These are phyloP conservation scores for Epinephelus fuscoguttatus DNA, from an alignment of 2,113 vertebrate genomes.

Conservation along the genomic window DNA sequence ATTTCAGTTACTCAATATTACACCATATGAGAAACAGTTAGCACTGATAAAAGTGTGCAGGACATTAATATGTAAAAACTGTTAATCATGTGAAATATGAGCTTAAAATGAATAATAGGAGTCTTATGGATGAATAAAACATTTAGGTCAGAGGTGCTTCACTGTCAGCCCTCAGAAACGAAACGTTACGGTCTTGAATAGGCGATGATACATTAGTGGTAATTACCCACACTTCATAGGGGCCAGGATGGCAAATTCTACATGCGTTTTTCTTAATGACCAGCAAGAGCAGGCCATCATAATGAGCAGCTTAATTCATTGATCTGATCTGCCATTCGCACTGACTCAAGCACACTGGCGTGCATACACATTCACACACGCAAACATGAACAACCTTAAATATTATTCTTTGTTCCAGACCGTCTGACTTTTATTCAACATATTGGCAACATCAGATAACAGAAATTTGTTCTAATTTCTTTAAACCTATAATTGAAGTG, in stretches of 20 bases:
- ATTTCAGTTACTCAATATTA: conserved; percentile 29
- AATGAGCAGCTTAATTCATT: conserved; percentile 97
- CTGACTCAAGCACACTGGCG: conserved; percentile 67
- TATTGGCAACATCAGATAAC: conserved; percentile 82
- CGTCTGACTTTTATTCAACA: conserved; percentile 84
- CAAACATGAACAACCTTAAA: conserved; percentile 87
- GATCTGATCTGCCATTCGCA: conserved; percentile 87
- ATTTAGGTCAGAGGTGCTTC: conserved; percentile 88
- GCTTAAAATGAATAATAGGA: conserved; percentile 88
- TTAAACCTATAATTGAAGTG: conserved; percentile 90
- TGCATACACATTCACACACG: conserved; percentile 78
- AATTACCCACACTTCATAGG: conserved; percentile 94
- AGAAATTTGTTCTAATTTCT: conserved; percentile 89
- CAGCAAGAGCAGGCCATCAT: conserved; percentile 93
- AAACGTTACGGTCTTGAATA: conserved; percentile 89
- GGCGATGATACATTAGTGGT: conserved; percentile 97
- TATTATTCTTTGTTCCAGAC: conserved; percentile 88
- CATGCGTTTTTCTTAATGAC: conserved; percentile 89
- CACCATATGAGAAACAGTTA: conserved; percentile 31
- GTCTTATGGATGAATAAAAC: conserved; percentile 93
- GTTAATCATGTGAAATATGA: conserved; percentile 85
- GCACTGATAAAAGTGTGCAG: conserved; percentile 9
- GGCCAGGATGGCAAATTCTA: conserved; percentile 92
- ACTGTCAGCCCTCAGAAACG: conserved; percentile 71
- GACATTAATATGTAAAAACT: conserved; percentile 78